phyloP scores from a whole-genome alignment of 2,797 vertebrate species.

The Protosalanx chinensis region DNA sequence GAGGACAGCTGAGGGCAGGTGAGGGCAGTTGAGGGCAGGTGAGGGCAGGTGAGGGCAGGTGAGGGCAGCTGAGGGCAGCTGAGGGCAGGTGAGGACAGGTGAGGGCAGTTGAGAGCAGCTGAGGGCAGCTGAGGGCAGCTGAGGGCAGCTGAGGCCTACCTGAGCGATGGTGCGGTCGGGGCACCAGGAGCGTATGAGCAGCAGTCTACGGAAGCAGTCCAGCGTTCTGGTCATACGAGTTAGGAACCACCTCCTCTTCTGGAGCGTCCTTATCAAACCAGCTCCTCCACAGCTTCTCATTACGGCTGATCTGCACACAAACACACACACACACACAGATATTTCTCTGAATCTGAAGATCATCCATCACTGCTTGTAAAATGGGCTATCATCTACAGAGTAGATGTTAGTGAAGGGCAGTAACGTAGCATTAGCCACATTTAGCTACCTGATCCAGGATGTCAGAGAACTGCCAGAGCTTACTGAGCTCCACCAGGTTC shows the following conservation, averaged over 20 bases:
- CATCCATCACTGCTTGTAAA: not conserved
- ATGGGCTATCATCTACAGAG: not conserved
- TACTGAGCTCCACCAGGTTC: constrained; percentile 93
- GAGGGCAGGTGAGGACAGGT: not conserved
- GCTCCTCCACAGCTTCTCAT: constrained; percentile 90
- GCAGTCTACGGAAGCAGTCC: constrained; percentile 86
- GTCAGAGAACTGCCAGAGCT: constrained; percentile 88
- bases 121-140: not conserved
- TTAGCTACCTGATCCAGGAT: constrained; percentile 67
- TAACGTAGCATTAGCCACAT: not conserved
- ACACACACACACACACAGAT: constrained; percentile 8
- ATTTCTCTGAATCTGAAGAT: too few relatives aligned
- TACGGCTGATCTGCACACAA: constrained; percentile 77
- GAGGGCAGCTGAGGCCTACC: constrained; percentile 61
- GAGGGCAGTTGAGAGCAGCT: not conserved
- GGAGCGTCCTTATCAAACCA: constrained; percentile 96
- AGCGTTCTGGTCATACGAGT: constrained; percentile 83
- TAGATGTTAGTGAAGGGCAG: not conserved
- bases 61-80: not conserved
- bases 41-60: not conserved
- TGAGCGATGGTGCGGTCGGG: constrained; percentile 95
- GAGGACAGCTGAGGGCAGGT: not conserved
- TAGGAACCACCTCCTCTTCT: constrained; percentile 85
- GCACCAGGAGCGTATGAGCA: constrained; percentile 95
- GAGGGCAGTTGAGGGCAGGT: not conserved